Evolutionary conservation across 92 coral and sea anemone species (phyloP).

Genomic region (Epizoanthus stellaris): DNA sequence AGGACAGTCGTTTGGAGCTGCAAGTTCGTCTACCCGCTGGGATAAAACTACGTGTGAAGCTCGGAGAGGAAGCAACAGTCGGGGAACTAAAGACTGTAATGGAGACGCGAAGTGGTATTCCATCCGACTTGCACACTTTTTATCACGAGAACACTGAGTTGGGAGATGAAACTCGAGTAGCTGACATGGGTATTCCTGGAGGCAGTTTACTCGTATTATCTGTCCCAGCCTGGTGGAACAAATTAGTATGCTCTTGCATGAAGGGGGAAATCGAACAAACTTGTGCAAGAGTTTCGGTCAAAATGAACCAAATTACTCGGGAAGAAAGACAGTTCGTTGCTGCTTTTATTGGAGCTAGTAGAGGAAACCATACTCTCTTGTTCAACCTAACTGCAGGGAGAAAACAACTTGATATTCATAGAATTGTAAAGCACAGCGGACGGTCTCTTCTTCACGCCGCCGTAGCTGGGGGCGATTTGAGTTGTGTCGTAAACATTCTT

Average conservation of each 20-base stretch:
- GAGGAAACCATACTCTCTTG: conserved; percentile 52
- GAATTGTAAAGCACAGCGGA: conserved; percentile 59
- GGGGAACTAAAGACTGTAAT: conserved; percentile 53
- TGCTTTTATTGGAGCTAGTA: conserved; percentile 63
- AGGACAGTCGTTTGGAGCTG: conserved; percentile 11
- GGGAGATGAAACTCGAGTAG: conserved; percentile 50
- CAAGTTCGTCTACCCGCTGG: conserved; percentile 45
- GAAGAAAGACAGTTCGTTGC: conserved; percentile 68
- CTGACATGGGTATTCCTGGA: conserved; percentile 33
- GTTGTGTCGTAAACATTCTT: conserved; percentile 59
- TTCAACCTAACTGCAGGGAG: conserved; percentile 47
- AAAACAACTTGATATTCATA: conserved; percentile 38
- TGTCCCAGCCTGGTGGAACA: conserved; percentile 61
- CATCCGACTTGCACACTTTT: conserved; percentile 60
- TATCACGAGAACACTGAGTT: conserved; percentile 32
- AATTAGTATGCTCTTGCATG: conserved; percentile 56
- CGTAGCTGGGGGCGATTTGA: conserved; percentile 60
- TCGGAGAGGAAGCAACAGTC: conserved; percentile 23
- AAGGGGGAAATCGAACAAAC: conserved; percentile 62
- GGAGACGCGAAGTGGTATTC: conserved; percentile 54
- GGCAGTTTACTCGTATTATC: conserved; percentile 31
- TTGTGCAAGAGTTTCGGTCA: conserved; percentile 50
- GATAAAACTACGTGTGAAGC: conserved; percentile 12
- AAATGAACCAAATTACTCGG: conserved; percentile 64
- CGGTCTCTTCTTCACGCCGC: conserved; percentile 68